Evolutionary conservation across 2,888 invertebrate genomes (phyloP).

Genomic region (Elysia crispata): DNA sequence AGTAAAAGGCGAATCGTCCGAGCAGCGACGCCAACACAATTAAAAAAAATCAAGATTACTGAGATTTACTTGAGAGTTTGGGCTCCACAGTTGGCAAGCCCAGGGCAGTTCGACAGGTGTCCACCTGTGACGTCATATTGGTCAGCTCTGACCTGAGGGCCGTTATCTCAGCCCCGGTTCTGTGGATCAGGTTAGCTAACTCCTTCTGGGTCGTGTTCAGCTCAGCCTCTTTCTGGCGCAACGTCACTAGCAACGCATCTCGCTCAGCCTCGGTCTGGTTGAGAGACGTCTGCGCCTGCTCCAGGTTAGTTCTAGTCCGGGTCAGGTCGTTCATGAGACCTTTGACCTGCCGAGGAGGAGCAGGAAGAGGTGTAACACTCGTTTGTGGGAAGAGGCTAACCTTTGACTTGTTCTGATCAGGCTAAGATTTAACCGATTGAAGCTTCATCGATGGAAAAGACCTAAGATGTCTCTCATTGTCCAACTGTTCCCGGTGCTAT

Average conservation of each 20-base stretch:
- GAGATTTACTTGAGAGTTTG: too few species aligned
- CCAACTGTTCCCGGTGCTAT: too few species aligned
- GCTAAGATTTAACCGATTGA: too few species aligned
- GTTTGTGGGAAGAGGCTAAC: too few species aligned
- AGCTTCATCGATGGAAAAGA: too few species aligned
- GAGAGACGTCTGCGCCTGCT: constrained; percentile 45
- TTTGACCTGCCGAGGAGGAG: constrained; percentile 52
- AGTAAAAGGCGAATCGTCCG: too few species aligned
- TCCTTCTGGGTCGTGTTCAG: constrained; percentile 57
- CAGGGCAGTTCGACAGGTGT: constrained; percentile 40
- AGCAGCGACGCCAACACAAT: too few species aligned
- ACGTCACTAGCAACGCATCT: constrained; percentile 49
- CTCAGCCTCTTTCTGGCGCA: constrained; percentile 53
- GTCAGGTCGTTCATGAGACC: constrained; percentile 52
- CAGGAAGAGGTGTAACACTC: neutral
- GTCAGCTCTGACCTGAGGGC: constrained; percentile 25
- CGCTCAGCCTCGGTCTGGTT: constrained; percentile 39
- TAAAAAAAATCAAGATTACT: too few species aligned
- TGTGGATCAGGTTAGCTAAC: constrained; percentile 5
- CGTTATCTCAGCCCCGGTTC: constrained; percentile 37
- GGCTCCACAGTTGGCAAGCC: neutral
- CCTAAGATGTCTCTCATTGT: too few species aligned
- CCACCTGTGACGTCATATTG: constrained; percentile 31
- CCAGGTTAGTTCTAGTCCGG: constrained; percentile 51
- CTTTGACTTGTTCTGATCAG: too few species aligned